Conservation (phyloP, 2,888 invertebrate genomes). For the Drosophila nr. fundita region DNA sequence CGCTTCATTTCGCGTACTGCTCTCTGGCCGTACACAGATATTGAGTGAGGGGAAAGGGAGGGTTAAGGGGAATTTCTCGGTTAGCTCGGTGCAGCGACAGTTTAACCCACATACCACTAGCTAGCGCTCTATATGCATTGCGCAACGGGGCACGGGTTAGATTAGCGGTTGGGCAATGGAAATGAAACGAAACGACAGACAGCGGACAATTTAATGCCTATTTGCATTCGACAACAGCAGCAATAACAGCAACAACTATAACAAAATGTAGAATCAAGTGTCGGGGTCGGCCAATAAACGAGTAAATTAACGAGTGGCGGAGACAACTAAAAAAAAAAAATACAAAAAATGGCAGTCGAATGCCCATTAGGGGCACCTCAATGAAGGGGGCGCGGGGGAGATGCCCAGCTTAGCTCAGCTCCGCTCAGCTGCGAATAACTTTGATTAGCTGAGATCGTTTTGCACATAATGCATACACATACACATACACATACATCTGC, state of each 20-base stretch:
- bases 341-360: conserved; percentile 14
- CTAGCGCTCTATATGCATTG: conserved; percentile 42
- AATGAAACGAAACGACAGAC: conserved; percentile 74
- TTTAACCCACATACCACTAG: conserved; percentile 65
- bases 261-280: conserved; percentile 69
- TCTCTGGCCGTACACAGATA: conserved; percentile 18
- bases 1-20: conserved; percentile 19
- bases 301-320: conserved; percentile 56
- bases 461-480: not conserved
- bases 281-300: conserved; percentile 57
- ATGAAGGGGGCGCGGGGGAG: not conserved
- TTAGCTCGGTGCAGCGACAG: conserved; percentile 55
- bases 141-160: conserved; percentile 45
- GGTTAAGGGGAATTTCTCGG: conserved; percentile 6
- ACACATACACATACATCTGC: not conserved
- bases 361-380: not conserved
- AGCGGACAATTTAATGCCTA: conserved; percentile 74
- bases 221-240: conserved; percentile 68
- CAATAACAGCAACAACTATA: conserved; percentile 22
- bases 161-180: conserved; percentile 50
- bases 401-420: conserved; percentile 14
- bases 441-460: conserved; percentile 46
- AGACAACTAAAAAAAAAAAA: conserved; percentile 12
- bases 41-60: not conserved
- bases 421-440: conserved; percentile 32